Conservation (phyloP, 2,888 invertebrate genomes). For the Myopa testacea region DNA sequence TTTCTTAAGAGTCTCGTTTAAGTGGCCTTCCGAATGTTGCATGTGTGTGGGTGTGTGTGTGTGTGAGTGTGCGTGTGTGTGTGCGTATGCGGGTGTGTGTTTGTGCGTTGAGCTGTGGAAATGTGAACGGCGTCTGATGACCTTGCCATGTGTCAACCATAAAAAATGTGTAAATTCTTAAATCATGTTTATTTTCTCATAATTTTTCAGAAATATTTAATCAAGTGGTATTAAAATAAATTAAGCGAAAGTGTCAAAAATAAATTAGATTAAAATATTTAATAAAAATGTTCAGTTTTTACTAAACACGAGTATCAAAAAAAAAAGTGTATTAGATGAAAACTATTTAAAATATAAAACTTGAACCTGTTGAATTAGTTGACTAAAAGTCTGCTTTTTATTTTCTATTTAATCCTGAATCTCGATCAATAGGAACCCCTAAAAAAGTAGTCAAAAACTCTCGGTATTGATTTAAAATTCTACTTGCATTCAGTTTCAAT, state of each 20-base stretch:
- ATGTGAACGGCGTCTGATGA: neutral
- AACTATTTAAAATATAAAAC: neutral
- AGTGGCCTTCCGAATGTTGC: neutral
- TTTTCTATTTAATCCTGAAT: neutral
- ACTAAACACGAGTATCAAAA: too few relatives aligned
- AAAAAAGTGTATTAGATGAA: too few relatives aligned
- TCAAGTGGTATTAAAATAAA: too few relatives aligned
- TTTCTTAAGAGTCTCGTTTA: neutral
- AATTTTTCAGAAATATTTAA: too few relatives aligned
- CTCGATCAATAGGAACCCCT: neutral
- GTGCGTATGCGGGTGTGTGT: conserved; percentile 2
- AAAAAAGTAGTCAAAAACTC: neutral
- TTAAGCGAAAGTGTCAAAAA: too few relatives aligned
- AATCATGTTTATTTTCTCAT: too few relatives aligned
- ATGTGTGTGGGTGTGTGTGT: neutral
- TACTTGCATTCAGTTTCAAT: neutral
- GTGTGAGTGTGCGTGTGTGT: neutral
- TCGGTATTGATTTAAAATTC: neutral
- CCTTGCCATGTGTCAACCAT: conserved; percentile 12
- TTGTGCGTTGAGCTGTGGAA: neutral
- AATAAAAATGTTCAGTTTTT: too few relatives aligned
- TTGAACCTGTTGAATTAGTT: neutral
- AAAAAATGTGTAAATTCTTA: neutral
- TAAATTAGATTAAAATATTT: too few relatives aligned
- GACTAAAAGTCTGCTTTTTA: neutral